phyloP scores from a whole-genome alignment of 2,888 invertebrate species.

The Andrena fulva region DNA sequence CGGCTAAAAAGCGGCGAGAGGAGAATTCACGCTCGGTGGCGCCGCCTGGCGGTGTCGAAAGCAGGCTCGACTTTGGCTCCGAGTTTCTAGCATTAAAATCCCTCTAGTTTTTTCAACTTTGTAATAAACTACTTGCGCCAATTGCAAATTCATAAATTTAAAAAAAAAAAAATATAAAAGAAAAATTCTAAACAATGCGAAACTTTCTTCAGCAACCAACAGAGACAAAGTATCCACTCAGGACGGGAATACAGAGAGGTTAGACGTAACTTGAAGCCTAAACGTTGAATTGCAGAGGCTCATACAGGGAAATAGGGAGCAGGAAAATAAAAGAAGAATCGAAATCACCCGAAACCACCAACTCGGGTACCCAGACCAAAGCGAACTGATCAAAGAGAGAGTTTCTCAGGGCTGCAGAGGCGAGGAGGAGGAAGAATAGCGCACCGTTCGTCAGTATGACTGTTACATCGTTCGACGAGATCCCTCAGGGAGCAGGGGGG shows the following conservation, averaged over 20 bases:
- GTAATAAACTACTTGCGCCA: background rate
- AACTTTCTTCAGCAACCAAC: background rate
- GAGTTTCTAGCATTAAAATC: background rate
- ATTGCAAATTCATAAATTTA: background rate
- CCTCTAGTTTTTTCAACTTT: too few species aligned
- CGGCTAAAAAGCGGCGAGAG: too few species aligned
- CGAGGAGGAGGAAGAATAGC: background rate
- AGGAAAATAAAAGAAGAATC: background rate
- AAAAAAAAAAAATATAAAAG: background rate
- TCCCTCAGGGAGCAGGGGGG: background rate
- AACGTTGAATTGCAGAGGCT: too few species aligned
- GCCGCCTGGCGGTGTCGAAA: background rate
- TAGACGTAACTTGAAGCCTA: background rate
- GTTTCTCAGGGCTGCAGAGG: background rate
- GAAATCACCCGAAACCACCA: background rate
- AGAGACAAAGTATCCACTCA: background rate
- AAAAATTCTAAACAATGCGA: background rate
- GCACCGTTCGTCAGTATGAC: constrained; percentile 13
- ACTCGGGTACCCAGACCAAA: background rate
- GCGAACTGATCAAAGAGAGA: background rate
- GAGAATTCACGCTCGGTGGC: too few species aligned
- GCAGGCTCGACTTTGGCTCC: background rate
- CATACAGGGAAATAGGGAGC: too few species aligned
- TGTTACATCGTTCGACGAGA: background rate
- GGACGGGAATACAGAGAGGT: background rate